Conservation (phyloP, 2,113 vertebrate species). For the Elephas maximus region DNA sequence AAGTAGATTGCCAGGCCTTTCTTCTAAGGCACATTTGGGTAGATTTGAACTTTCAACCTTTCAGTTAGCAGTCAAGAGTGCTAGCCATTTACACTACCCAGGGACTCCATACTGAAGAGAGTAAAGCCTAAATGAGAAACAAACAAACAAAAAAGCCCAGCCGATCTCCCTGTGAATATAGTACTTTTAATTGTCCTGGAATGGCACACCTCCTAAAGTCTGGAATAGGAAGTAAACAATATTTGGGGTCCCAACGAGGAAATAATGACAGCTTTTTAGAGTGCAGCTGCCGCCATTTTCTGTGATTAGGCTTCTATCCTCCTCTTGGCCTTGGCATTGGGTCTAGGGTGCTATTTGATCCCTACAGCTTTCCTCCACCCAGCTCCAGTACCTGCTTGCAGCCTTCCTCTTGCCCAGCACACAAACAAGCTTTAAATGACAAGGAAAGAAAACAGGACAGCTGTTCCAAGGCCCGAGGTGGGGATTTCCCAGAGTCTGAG, state of each 20-base stretch:
- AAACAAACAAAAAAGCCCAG: neutral
- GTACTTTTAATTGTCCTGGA: neutral
- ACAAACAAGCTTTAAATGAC: slow-evolving; percentile 49
- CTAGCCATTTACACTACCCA: neutral
- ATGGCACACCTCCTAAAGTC: neutral
- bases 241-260: slow-evolving; percentile 31
- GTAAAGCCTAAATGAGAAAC: neutral
- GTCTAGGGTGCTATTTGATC: slow-evolving; percentile 37
- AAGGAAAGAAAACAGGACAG: slow-evolving; percentile 55
- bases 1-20: neutral
- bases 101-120: neutral
- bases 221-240: slow-evolving; percentile 59
- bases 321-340: slow-evolving; percentile 50
- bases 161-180: neutral
- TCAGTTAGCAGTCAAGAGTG: neutral
- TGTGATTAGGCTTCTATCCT: neutral
- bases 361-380: neutral
- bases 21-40: neutral
- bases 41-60: neutral
- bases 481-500: slow-evolving; percentile 68
- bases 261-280: slow-evolving; percentile 40
- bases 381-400: slow-evolving; percentile 60
- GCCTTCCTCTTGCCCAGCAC: neutral
- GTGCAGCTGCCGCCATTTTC: slow-evolving; percentile 10
- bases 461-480: neutral